These are phyloP conservation scores for Polymixis lichenea DNA, from an alignment of 2,888 invertebrate genomes.

Conservation along the genomic window DNA sequence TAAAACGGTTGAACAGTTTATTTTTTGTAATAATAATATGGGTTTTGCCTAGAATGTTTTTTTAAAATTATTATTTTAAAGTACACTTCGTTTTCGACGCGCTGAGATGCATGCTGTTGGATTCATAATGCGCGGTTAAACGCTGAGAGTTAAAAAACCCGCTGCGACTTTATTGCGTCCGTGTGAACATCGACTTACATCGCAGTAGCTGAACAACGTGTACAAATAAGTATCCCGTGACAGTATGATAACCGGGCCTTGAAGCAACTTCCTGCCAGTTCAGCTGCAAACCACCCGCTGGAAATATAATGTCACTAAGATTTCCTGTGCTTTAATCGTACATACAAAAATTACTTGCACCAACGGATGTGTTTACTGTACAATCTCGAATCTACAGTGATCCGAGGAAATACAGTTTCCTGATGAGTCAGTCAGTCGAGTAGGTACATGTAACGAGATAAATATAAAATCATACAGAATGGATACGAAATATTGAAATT, in stretches of 20 bases:
- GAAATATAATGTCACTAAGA: background rate
- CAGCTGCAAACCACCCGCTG: conserved; percentile 8
- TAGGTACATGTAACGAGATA: conserved; percentile 35
- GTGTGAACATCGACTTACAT: background rate
- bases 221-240: too few relatives aligned
- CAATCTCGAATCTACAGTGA: background rate
- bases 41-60: too few relatives aligned
- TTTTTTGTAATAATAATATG: too few relatives aligned
- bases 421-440: conserved; percentile 21
- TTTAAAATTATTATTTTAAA: too few relatives aligned
- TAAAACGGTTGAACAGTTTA: too few relatives aligned
- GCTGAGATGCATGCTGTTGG: too few relatives aligned
- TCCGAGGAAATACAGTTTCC: background rate
- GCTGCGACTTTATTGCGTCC: too few relatives aligned
- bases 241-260: background rate
- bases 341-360: conserved; percentile 9
- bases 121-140: too few relatives aligned
- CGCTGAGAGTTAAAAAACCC: too few relatives aligned
- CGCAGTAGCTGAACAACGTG: background rate
- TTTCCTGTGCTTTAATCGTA: background rate
- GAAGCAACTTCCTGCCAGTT: background rate
- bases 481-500: background rate
- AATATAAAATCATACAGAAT: conserved; percentile 31
- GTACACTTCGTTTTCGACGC: too few relatives aligned
- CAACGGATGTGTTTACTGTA: conserved; percentile 13